Percentiles rank a stretch among this genome's conserved stretches.
Conservation (phyloP, 2,797 vertebrate species). For the Sebastiscus albofasciatus region DNA sequence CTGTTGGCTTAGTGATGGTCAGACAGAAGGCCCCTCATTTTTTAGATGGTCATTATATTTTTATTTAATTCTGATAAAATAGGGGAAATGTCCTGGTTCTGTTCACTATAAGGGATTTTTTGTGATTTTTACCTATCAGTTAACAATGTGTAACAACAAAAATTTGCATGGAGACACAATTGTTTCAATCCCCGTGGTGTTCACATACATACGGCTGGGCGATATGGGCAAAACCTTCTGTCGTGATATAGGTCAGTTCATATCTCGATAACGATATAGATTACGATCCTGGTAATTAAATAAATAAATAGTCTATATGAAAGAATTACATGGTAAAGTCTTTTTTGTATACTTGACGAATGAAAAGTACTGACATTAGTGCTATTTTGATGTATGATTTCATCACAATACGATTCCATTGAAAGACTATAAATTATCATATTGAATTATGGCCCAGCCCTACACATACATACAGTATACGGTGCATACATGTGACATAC, state of each 20-base stretch:
- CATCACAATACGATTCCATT: no score
- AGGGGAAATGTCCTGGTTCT: background rate
- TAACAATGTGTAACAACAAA: background rate
- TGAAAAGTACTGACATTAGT: no score
- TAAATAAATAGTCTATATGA: background rate
- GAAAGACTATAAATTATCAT: no score
- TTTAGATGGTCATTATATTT: background rate
- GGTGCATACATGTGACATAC: background rate
- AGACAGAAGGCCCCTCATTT: background rate
- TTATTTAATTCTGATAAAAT: background rate
- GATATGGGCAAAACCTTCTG: background rate
- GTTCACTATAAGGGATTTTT: background rate
- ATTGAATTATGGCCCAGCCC: rapidly evolving
- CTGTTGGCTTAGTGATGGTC: background rate
- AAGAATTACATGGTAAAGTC: background rate
- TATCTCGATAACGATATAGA: background rate
- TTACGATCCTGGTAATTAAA: background rate
- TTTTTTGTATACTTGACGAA: background rate
- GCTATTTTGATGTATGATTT: no score
- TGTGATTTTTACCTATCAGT: background rate
- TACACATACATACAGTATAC: no score
- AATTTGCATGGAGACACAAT: background rate
- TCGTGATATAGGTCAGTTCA: background rate
- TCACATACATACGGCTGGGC: background rate
- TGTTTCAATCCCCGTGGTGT: background rate